Evolutionary conservation across 2,888 invertebrate species (phyloP), one percentile per base, ranked within the genome.

Genomic region (Pterostichus madidus): DNA sequence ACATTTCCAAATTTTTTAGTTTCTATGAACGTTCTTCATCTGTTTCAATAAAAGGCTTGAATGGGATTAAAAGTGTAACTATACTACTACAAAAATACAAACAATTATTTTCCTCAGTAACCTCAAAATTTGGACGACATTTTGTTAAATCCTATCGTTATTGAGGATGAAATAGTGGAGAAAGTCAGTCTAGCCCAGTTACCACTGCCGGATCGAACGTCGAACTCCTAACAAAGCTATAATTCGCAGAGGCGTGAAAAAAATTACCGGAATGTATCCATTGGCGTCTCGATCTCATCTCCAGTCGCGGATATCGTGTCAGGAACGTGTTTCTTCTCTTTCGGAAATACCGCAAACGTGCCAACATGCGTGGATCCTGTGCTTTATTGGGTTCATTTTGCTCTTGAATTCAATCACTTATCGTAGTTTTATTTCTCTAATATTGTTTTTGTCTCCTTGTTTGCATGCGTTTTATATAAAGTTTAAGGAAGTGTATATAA

Each of bases 261-360:
- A 64, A 64, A 64, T 64, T 64, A 64, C 64, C 31, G 64, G 35
- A 64, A 24, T 35, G 31, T 64, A 32, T 32, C 64, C 64, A 64
- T 31, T 64, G 64, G 64, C 64, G 64, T 31, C 31, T n/a, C 64
- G 24, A 64, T 49, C 49, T 13, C 49, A 8, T 49, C 49, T 13
- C 49, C 49, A 8, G n/a, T 5, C 39, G 10, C 49, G 13, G 13
- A 5, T 13, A 1, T 13, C 49, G 49, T 49, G 49, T 49, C 49
- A 49, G n/a, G 49, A 49, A 49, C 49, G 49, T 49, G 49, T 49
- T 49, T 49, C 49, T 49, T 49, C 49, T n/a, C 49, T 49, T 13
- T 49, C 49, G 49, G 49, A 49, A 49, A 49, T 49, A 13, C 49
- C 49, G 49, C n/a, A 49, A 49, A 49, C 49, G 49, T 49, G 49